These are phyloP conservation scores for Parapristionchus giblindavisi DNA, from an alignment of 2,888 invertebrate genomes.

Conservation along the genomic window DNA sequence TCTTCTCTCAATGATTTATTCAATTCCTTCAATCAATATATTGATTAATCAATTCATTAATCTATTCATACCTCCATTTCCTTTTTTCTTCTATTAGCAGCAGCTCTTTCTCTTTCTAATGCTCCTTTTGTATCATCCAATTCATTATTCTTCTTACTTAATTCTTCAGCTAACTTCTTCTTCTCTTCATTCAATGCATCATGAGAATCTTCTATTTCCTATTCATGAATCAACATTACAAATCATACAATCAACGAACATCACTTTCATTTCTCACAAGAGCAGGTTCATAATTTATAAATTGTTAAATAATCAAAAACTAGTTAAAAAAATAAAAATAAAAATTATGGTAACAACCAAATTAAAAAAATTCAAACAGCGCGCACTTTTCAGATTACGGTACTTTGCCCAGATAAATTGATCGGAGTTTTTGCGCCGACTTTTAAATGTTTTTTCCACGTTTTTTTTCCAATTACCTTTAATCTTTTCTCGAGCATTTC, in stretches of 20 bases:
- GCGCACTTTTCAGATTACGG: not conserved
- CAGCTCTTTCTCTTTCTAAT: conserved; percentile 54
- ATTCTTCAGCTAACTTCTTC: conserved; percentile 54
- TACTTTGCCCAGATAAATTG: conserved; percentile 35
- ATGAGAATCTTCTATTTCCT: conserved; percentile 37
- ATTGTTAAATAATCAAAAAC: conserved; percentile 7
- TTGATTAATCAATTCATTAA: not conserved
- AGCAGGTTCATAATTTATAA: conserved; percentile 28
- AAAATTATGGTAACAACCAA: not conserved
- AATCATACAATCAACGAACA: too few relatives aligned
- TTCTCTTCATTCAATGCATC: conserved; percentile 46
- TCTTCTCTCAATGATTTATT: conserved; percentile 50
- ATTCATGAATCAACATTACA: not conserved
- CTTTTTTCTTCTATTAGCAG: conserved; percentile 55
- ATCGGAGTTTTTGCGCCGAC: not conserved
- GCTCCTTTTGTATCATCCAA: conserved; percentile 49
- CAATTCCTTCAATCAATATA: conserved; percentile 42
- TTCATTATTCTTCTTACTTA: conserved; percentile 54
- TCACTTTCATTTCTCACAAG: conserved; percentile 51
- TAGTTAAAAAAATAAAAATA: not conserved
- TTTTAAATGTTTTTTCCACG: not conserved
- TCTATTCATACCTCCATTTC: conserved; percentile 52
- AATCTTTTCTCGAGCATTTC: conserved; percentile 86
- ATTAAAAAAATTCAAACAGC: not conserved
- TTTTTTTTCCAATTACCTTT: conserved; percentile 41